Evolutionary conservation across 1,140 invertebrate species (phyloP).

Genomic region (Bathynomus jamesi): DNA sequence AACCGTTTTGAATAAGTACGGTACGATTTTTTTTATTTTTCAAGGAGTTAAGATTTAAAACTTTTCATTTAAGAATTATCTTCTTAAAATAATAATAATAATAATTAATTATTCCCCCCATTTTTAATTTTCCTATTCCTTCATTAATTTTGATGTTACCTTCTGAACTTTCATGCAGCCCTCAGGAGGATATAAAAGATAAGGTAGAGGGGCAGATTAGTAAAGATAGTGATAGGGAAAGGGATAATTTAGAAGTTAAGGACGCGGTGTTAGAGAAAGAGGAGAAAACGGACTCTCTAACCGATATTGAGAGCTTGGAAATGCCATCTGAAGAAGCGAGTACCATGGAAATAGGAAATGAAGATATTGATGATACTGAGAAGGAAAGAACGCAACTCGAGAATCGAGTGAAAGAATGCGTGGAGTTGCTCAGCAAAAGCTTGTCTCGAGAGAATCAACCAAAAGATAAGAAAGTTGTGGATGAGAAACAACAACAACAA

Average conservation of each 20-base stretch:
- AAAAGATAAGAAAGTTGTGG: neutral
- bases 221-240: constrained; percentile 11
- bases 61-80: too few relatives aligned
- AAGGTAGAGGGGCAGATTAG: constrained; percentile 18
- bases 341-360: neutral
- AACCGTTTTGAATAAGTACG: too few relatives aligned
- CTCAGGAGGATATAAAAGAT: constrained; percentile 20
- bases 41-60: too few relatives aligned
- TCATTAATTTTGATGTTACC: neutral
- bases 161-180: constrained; percentile 27
- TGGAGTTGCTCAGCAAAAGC: neutral
- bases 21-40: too few relatives aligned
- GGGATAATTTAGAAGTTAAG: neutral
- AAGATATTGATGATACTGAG: neutral
- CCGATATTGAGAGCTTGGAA: neutral
- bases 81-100: too few relatives aligned
- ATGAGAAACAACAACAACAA: neutral
- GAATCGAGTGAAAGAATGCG: neutral
- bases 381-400: constrained; percentile 2
- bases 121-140: neutral
- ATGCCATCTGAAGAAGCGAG: constrained; percentile 2
- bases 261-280: neutral
- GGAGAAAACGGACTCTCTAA: neutral
- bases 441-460: neutral
- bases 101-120: too few relatives aligned